phyloP scores from a whole-genome alignment of 2,797 vertebrate genomes.

The Percopsis omiscomaycus region DNA sequence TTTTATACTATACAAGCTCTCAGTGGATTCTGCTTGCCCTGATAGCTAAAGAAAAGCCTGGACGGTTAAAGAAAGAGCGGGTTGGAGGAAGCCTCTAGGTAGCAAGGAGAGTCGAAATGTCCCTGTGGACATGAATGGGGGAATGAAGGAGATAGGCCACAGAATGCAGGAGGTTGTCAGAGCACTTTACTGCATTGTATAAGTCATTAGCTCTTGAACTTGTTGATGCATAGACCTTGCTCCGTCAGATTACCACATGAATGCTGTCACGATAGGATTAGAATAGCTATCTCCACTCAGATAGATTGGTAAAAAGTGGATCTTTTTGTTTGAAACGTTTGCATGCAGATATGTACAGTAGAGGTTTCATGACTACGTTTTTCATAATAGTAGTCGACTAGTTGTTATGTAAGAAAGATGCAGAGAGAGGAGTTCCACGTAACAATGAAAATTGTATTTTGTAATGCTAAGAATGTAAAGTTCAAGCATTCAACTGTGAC shows the following conservation, averaged over 20 bases:
- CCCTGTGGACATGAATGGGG: neutral
- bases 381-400: no score
- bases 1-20: constrained; percentile 25
- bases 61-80: constrained; percentile 2
- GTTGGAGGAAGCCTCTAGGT: constrained; percentile 1
- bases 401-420: no score
- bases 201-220: neutral
- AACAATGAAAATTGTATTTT: no score
- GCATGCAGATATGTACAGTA: no score
- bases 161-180: constrained; percentile 4
- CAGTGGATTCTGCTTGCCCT: constrained; percentile 23
- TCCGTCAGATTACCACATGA: neutral
- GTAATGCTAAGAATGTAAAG: no score
- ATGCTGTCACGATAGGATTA: neutral
- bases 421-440: no score
- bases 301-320: neutral
- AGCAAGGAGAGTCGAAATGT: neutral
- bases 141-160: neutral
- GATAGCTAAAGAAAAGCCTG: constrained; percentile 17
- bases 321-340: no score
- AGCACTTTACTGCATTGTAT: constrained; percentile 2
- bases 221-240: neutral
- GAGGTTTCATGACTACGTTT: no score
- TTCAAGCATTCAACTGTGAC: no score
- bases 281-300: neutral